phyloP scores from a whole-genome alignment of 1,140 invertebrate genomes.

The Whitmania pigra region DNA sequence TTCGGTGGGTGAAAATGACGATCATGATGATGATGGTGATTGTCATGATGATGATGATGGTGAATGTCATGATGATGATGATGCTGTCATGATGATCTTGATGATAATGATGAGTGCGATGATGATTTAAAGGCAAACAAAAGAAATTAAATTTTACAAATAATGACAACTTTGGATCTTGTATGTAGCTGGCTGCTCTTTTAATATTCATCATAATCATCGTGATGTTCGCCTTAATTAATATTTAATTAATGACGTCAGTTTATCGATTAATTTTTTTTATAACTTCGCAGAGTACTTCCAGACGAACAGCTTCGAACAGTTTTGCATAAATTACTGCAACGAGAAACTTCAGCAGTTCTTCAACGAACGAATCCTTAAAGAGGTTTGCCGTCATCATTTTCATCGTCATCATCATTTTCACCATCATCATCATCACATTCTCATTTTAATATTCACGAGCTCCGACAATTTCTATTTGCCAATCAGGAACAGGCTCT shows the following conservation, averaged over 20 bases:
- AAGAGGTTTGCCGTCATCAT: slow-evolving; percentile 33
- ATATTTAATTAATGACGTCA: background rate
- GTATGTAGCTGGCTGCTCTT: too few relatives aligned
- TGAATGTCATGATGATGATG: slow-evolving; percentile 12
- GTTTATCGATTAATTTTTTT: background rate
- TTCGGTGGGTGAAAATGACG: slow-evolving; percentile 56
- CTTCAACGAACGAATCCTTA: slow-evolving; percentile 52
- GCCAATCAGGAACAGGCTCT: slow-evolving; percentile 67
- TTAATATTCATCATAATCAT: too few relatives aligned
- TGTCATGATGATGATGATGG: too few relatives aligned
- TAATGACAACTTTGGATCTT: too few relatives aligned
- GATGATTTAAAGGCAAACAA: too few relatives aligned
- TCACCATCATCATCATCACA: background rate
- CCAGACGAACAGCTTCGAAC: slow-evolving; percentile 77
- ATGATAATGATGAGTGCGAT: too few relatives aligned
- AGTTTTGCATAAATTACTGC: slow-evolving; percentile 93
- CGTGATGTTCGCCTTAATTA: background rate
- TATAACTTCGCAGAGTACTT: slow-evolving; percentile 67
- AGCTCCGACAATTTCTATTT: background rate
- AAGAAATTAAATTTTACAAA: too few relatives aligned
- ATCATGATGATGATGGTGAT: background rate
- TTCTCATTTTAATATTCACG: background rate
- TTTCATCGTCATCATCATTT: background rate
- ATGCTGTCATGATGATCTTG: background rate
- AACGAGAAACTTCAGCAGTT: slow-evolving; percentile 98